A percentile compares a stretch with the other conserved stretches of the same genome.
phyloP scores from a whole-genome alignment of 1,140 invertebrate genomes.

The Lysiphlebus fabarum region DNA sequence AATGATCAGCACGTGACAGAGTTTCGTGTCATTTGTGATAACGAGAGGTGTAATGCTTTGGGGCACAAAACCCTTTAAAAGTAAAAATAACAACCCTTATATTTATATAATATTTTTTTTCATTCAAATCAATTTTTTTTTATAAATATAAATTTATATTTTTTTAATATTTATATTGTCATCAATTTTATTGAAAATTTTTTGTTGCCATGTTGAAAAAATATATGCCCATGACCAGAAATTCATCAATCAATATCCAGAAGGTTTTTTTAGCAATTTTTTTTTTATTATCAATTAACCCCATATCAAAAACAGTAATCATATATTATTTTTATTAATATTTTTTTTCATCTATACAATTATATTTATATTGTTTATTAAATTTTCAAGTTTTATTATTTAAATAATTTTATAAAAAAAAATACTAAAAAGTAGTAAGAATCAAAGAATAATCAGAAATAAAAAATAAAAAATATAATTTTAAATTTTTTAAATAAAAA shows the following conservation, averaged over 20 bases:
- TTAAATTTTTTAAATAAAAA: no score
- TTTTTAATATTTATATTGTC: no score
- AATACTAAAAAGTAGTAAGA: no score
- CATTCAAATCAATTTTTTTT: background rate
- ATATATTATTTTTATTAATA: no score
- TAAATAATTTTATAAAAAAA: no score
- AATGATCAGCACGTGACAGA: slow-evolving; percentile 14
- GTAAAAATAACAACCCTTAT: slow-evolving; percentile 11
- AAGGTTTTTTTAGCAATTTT: slow-evolving; percentile 12
- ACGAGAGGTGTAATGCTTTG: slow-evolving; percentile 14
- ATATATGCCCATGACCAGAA: slow-evolving; percentile 8
- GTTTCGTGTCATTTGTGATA: slow-evolving; percentile 19
- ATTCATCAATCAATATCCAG: slow-evolving; percentile 19
- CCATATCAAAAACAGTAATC: background rate
- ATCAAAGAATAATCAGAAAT: no score
- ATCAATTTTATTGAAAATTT: no score
- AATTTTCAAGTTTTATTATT: no score
- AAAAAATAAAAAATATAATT: no score
- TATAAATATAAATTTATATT: no score
- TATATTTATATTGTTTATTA: no score
- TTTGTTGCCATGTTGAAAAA: background rate
- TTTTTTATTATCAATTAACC: slow-evolving; percentile 4
- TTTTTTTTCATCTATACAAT: no score
- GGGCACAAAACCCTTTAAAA: slow-evolving; percentile 11
- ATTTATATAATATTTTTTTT: background rate